Percentiles rank a stretch among this genome's conserved stretches.
Conservation (phyloP, 1,140 invertebrate species). For the Brachionus calyciflorus region DNA sequence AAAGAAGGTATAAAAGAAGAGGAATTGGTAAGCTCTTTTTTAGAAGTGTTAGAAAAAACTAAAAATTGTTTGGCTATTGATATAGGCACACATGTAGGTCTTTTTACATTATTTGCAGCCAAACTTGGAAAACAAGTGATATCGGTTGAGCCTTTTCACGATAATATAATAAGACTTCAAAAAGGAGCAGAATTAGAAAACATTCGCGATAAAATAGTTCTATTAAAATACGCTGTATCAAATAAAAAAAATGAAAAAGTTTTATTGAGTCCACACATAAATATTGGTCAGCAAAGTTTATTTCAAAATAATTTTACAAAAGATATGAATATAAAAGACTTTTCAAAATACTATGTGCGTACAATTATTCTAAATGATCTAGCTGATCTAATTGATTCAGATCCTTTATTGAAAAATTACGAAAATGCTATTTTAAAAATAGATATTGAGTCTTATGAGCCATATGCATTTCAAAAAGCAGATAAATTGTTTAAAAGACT, state of each 20-base stretch:
- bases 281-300: slow-evolving; percentile 6
- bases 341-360: neutral
- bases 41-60: neutral
- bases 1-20: too few relatives aligned
- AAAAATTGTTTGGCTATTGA: neutral
- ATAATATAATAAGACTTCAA: neutral
- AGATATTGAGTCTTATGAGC: slow-evolving; percentile 22
- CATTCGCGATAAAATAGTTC: neutral
- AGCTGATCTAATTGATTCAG: neutral
- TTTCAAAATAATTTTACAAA: too few relatives aligned
- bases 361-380: slow-evolving; percentile 27
- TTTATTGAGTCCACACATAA: neutral
- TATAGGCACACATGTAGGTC: slow-evolving; percentile 19
- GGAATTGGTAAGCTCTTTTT: too few relatives aligned
- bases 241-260: neutral
- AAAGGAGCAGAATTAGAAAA: neutral
- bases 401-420: neutral
- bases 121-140: neutral
- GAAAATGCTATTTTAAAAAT: slow-evolving; percentile 26
- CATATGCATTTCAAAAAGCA: neutral
- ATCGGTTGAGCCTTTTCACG: slow-evolving; percentile 11
- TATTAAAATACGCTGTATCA: neutral
- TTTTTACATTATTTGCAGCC: neutral
- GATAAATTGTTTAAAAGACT: neutral
- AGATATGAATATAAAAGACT: too few relatives aligned